Evolutionary conservation across 1,140 invertebrate species (phyloP).

Genomic region (Metaphire vulgaris): DNA sequence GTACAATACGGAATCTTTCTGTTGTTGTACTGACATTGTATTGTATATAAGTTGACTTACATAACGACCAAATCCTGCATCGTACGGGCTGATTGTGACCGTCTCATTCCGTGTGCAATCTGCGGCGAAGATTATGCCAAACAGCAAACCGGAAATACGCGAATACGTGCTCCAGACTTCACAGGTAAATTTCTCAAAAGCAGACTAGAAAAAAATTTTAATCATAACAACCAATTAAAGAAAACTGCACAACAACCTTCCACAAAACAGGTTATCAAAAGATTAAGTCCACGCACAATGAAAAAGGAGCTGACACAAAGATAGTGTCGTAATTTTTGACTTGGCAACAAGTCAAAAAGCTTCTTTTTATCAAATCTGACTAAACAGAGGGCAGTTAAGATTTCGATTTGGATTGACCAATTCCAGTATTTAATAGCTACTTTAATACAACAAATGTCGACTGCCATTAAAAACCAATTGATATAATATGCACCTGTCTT

Average conservation of each 20-base stretch:
- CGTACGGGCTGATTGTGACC: neutral
- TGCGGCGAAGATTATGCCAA: slow-evolving; percentile 32
- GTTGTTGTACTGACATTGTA: too few relatives aligned
- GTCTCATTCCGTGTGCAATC: neutral
- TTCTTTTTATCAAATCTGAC: too few relatives aligned
- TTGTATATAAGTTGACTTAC: too few relatives aligned
- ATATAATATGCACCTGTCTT: neutral
- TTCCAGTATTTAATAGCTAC: too few relatives aligned
- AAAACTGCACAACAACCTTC: neutral
- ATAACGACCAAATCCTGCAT: neutral
- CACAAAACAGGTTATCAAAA: neutral
- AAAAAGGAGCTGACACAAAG: neutral
- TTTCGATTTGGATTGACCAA: too few relatives aligned
- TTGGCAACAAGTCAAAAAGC: neutral
- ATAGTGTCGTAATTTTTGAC: neutral
- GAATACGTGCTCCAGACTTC: slow-evolving; percentile 32
- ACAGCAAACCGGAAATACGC: slow-evolving; percentile 15
- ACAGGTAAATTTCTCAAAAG: slow-evolving; percentile 22
- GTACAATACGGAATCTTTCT: too few relatives aligned
- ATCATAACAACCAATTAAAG: neutral
- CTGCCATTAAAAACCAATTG: too few relatives aligned
- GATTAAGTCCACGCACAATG: neutral
- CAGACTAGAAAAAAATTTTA: slow-evolving; percentile 6
- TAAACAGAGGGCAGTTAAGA: too few relatives aligned
- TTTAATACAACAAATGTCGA: too few relatives aligned